Conservation (phyloP, 2,113 vertebrate genomes). For the Chaenocephalus aceratus region DNA sequence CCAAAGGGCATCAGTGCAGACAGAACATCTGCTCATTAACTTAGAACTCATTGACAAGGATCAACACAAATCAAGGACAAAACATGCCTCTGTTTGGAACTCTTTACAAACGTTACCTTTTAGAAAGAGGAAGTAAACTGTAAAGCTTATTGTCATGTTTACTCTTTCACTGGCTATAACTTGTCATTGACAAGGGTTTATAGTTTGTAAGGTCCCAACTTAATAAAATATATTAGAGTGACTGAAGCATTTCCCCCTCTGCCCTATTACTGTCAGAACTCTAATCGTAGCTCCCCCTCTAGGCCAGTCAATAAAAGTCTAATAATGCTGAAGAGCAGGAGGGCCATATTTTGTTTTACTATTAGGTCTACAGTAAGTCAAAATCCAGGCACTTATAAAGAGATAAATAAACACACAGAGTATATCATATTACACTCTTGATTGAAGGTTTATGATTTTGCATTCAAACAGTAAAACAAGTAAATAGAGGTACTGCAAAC, state of each 20-base stretch:
- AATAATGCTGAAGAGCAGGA: background rate
- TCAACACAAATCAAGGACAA: background rate
- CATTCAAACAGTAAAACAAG: background rate
- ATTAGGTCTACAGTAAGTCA: background rate
- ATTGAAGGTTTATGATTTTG: background rate
- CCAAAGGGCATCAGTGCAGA: conserved; percentile 1
- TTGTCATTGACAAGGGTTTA: background rate
- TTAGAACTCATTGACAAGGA: background rate
- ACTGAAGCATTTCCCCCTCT: background rate
- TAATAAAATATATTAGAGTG: conserved; percentile 6
- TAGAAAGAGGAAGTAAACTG: background rate
- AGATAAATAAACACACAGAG: background rate
- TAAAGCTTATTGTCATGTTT: background rate
- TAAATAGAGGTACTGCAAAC: background rate
- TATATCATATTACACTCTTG: no score
- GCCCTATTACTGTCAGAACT: conserved; percentile 11
- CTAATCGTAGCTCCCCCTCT: conserved; percentile 38
- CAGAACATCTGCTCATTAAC: conserved; percentile 10
- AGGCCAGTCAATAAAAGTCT: conserved; percentile 31
- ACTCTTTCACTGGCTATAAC: background rate
- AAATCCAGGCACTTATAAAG: background rate
- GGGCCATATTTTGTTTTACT: background rate
- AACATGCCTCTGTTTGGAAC: no score
- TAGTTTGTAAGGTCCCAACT: background rate
- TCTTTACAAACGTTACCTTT: background rate